Conservation (phyloP, 1,140 invertebrate genomes). For the Vanessa tameamea region DNA sequence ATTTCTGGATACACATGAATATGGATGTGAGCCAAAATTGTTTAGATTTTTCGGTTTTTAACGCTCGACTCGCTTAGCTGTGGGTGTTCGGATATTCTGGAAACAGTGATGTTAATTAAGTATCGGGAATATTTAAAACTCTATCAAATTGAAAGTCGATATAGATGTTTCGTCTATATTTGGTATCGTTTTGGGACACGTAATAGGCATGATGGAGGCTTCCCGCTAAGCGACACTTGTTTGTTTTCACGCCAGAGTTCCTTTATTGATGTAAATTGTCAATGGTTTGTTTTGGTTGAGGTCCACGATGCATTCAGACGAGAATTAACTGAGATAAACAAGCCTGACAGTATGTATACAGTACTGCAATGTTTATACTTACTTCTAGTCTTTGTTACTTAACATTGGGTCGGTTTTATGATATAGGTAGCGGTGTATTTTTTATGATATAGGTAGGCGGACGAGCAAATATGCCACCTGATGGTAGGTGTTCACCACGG, state of each 20-base stretch:
- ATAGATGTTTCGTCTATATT: constrained; percentile 35
- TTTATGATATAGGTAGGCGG: no score
- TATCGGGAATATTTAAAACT: constrained; percentile 43
- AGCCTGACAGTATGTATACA: neutral
- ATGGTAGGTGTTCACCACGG: no score
- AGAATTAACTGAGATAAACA: constrained; percentile 1
- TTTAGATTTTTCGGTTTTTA: constrained; percentile 64
- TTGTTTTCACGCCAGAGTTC: neutral
- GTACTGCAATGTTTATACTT: neutral
- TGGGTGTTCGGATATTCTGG: constrained; percentile 63
- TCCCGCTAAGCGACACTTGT: constrained; percentile 1
- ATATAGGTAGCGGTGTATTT: no score
- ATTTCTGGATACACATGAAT: constrained; percentile 70
- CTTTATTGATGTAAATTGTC: constrained; percentile 17
- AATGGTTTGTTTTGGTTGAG: constrained; percentile 13
- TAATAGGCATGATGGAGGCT: constrained; percentile 15
- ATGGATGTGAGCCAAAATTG: constrained; percentile 68
- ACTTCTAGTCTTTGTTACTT: no score
- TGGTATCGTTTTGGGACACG: constrained; percentile 14
- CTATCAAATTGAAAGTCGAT: constrained; percentile 39
- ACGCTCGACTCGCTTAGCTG: constrained; percentile 42
- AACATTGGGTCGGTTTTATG: no score
- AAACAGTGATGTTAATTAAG: constrained; percentile 47
- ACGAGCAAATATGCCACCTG: no score
- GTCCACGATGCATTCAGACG: neutral